Evolutionary conservation across 2,113 vertebrate species (phyloP), one percentile per base, ranked within the genome.

Genomic region (Cavia porcellus): DNA sequence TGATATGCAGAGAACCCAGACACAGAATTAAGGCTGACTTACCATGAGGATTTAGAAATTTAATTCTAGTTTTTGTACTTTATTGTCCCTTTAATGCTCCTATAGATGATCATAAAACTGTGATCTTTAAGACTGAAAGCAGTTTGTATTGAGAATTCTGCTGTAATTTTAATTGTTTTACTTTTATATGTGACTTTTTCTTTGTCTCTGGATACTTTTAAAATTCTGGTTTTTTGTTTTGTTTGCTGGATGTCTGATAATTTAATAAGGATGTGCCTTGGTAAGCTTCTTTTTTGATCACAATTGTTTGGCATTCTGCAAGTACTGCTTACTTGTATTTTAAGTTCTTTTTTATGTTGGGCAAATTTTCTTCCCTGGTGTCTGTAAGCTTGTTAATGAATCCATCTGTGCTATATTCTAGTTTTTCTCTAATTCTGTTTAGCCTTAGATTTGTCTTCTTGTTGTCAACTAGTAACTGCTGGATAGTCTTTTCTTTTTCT

Each of bases 61-160:
- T 77, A 77, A 38, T 75, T 94, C 94, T 77, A 45, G 70, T 45
- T 55, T 93, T 79, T 22, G 4, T 66, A 74, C 87, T 92, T 92
- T 35, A 72, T 68, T 52, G 13, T 52, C 20, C 5, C 90, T 6
- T 61, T 68, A 62, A 17, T 68, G 4, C 14, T 9, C 57, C 32
- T 92, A 68, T 68, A 92, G 68, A 70, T 61, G 35, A 61, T 20
- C 10, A 66, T 92, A 83, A 83, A 64, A 38, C 38, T 87, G 24
- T 90, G 32, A 92, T 42, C 55, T 66, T 72, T 83, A 79, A 30
- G 17, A 84, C 8, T 86, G 85, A 66, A 86, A 35, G 6, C 9
- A 81, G 59, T 42, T 50, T 30, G 20, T 32, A 6, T 70, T 70
- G 15, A 72, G 35, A 72, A 72, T 35, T 64, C 62, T 64, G 20